A percentile compares a stretch with the other conserved stretches of the same genome.
phyloP scores from a whole-genome alignment of 2,888 invertebrate genomes.

The Globia sparganii region DNA sequence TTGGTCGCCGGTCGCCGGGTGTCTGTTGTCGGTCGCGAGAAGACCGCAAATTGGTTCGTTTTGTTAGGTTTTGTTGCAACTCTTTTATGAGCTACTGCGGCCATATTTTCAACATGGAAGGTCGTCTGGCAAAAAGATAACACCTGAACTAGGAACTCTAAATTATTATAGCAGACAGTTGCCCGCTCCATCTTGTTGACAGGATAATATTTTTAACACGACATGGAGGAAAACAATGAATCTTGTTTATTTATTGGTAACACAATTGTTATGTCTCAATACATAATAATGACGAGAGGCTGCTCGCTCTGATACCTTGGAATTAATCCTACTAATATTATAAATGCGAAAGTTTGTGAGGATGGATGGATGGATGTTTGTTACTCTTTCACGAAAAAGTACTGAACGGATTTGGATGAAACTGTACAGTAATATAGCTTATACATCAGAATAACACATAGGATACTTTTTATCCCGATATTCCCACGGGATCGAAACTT shows the following conservation, averaged over 20 bases:
- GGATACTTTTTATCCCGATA: too few species aligned
- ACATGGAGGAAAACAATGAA: background rate
- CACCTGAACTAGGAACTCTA: slow-evolving; percentile 16
- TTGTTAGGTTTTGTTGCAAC: slow-evolving; percentile 57
- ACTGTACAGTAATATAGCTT: too few species aligned
- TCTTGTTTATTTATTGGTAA: background rate
- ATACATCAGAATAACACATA: too few species aligned
- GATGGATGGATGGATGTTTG: too few species aligned
- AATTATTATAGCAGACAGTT: slow-evolving; percentile 13
- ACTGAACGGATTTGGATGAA: too few species aligned
- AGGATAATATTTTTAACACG: background rate
- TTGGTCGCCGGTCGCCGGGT: slow-evolving; percentile 35
- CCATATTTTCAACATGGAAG: slow-evolving; percentile 26
- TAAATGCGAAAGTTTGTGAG: too few species aligned
- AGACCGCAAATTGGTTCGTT: slow-evolving; percentile 55
- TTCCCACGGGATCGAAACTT: too few species aligned
- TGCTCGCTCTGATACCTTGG: background rate
- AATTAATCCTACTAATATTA: too few species aligned
- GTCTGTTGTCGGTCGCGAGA: slow-evolving; percentile 16
- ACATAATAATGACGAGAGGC: too few species aligned
- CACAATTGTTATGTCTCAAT: background rate
- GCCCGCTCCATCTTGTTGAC: background rate
- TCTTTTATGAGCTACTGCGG: slow-evolving; percentile 47
- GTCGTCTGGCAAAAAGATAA: slow-evolving; percentile 29
- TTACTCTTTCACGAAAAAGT: too few species aligned